Evolutionary conservation across 1,140 invertebrate genomes (phyloP).

Genomic region (Calliphora vicina): DNA sequence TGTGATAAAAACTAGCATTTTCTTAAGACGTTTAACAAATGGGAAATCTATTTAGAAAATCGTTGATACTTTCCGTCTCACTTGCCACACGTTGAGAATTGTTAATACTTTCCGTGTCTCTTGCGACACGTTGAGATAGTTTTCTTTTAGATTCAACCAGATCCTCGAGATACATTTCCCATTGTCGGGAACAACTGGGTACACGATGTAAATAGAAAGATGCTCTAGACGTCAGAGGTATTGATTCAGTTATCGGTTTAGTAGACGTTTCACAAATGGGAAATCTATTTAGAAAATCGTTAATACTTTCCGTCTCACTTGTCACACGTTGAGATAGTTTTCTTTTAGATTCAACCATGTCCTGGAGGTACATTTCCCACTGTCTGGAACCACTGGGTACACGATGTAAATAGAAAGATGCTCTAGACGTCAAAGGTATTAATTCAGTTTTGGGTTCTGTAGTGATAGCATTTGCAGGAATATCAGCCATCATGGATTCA

Average conservation of each 20-base stretch:
- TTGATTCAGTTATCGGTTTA: too few relatives aligned
- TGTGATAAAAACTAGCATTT: too few relatives aligned
- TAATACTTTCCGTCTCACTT: neutral
- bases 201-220: neutral
- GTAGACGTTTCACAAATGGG: neutral
- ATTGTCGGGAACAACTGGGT: neutral
- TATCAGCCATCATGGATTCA: neutral
- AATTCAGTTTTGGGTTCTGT: neutral
- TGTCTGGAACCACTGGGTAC: neutral
- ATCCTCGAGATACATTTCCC: conserved; percentile 1
- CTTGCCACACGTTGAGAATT: too few relatives aligned
- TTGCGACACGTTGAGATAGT: neutral
- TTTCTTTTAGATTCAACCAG: neutral
- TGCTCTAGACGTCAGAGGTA: neutral
- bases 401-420: neutral
- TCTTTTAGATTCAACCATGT: neutral
- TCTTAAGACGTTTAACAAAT: neutral
- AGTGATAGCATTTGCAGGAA: neutral
- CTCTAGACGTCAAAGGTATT: neutral
- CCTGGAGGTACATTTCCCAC: neutral
- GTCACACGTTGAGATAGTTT: neutral
- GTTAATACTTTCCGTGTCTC: neutral
- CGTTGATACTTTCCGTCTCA: too few relatives aligned
- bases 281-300: conserved; percentile 14
- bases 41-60: conserved; percentile 22